phyloP scores from a whole-genome alignment of 2,888 invertebrate genomes.

The Leptogaster cylindrica region DNA sequence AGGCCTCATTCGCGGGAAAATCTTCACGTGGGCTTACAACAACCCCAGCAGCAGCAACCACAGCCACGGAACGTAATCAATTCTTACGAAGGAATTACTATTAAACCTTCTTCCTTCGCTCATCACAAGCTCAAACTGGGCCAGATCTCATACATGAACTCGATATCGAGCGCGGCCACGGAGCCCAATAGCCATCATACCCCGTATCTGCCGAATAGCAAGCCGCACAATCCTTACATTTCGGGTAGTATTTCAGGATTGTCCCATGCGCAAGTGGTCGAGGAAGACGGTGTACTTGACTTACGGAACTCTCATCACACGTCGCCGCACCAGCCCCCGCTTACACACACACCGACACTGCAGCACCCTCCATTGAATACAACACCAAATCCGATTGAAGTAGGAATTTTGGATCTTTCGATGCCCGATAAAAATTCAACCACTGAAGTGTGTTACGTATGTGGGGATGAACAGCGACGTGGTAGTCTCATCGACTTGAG shows the following conservation, averaged over 20 bases:
- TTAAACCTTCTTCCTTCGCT: constrained; percentile 58
- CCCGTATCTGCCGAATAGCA: constrained; percentile 48
- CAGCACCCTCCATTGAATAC: constrained; percentile 48
- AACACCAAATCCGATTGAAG: constrained; percentile 67
- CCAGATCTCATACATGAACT: constrained; percentile 53
- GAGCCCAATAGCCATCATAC: constrained; percentile 51
- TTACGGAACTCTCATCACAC: constrained; percentile 59
- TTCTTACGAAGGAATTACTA: constrained; percentile 52
- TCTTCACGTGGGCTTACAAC: constrained; percentile 36
- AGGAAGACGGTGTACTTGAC: constrained; percentile 61
- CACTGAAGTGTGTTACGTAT: constrained; percentile 89
- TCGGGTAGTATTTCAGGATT: constrained; percentile 46
- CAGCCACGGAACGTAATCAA: constrained; percentile 36
- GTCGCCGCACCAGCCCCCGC: constrained; percentile 51
- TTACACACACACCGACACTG: constrained; percentile 45
- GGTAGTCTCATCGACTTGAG: constrained; percentile 78
- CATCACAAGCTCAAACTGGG: constrained; percentile 61
- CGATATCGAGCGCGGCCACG: constrained; percentile 49
- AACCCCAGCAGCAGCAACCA: constrained; percentile 14
- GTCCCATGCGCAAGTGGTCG: constrained; percentile 47
- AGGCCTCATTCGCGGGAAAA: constrained; percentile 59
- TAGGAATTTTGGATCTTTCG: constrained; percentile 85
- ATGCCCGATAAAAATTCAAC: constrained; percentile 93
- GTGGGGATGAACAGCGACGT: constrained; percentile 85
- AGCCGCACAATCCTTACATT: constrained; percentile 51